Evolutionary conservation across 2,797 vertebrate species (phyloP).

Genomic region (Danio aesculapii): DNA sequence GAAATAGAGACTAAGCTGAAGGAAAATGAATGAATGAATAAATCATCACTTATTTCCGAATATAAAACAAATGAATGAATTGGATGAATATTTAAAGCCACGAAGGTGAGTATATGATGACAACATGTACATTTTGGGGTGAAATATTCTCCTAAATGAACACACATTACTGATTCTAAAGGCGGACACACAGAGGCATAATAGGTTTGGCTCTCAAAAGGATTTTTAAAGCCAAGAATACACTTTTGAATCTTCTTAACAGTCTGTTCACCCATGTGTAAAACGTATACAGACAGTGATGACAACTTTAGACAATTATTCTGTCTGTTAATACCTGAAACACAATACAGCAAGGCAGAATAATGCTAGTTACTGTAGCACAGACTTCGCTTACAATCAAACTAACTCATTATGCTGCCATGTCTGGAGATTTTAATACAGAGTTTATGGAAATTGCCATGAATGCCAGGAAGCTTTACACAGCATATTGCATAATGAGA

Average conservation of each 20-base stretch:
- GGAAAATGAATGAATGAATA: no score
- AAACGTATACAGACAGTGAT: conserved; percentile 5
- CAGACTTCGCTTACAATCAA: conserved; percentile 3
- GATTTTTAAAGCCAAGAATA: background rate
- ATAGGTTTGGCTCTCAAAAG: background rate
- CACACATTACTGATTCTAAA: background rate
- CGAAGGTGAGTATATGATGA: no score
- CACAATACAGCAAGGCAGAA: conserved; percentile 4
- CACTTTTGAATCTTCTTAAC: conserved; percentile 2
- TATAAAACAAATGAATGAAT: no score
- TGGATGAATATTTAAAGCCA: no score
- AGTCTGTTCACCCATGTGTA: conserved; percentile 16
- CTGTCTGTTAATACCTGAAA: conserved; percentile 9
- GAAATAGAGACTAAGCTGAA: no score
- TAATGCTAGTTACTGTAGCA: background rate
- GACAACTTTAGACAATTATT: conserved; percentile 32
- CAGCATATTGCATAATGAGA: conserved; percentile 30
- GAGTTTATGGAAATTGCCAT: conserved; percentile 50
- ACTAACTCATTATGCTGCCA: conserved; percentile 29
- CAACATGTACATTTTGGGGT: no score
- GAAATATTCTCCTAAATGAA: conserved; percentile 6
- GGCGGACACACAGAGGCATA: background rate
- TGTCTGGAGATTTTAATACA: conserved; percentile 51
- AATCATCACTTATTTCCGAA: no score
- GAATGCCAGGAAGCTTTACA: conserved; percentile 12